Evolutionary conservation across 2,113 vertebrate genomes (phyloP).

Genomic region (Thamnophis sirtalis): DNA sequence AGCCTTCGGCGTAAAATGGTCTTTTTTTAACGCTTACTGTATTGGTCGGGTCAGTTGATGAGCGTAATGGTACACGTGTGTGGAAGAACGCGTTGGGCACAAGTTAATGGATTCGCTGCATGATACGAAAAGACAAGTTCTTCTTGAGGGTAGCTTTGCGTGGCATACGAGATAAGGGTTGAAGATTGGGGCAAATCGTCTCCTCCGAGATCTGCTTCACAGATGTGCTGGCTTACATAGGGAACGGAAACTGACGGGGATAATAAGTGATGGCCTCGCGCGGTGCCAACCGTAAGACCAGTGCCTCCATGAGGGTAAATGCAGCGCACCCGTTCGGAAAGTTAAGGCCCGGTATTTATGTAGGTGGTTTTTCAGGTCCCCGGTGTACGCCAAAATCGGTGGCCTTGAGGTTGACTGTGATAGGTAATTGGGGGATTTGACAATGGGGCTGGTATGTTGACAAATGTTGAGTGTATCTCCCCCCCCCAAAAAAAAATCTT

Average conservation of each 20-base stretch:
- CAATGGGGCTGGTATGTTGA: background rate
- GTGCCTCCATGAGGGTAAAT: background rate
- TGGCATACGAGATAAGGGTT: background rate
- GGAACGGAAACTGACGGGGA: background rate
- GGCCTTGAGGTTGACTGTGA: background rate
- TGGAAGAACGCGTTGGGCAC: background rate
- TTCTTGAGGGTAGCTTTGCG: background rate
- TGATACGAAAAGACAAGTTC: background rate
- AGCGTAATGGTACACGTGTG: background rate
- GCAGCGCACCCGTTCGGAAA: background rate
- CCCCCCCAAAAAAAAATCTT: too few relatives aligned
- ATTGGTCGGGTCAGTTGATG: background rate
- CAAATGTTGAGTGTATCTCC: background rate
- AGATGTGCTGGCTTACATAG: background rate
- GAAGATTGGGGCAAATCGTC: background rate
- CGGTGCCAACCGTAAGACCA: too few relatives aligned
- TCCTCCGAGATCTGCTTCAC: background rate
- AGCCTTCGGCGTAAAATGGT: background rate
- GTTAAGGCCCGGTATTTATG: background rate
- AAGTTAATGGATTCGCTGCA: background rate
- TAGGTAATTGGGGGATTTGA: background rate
- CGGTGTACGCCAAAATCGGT: background rate
- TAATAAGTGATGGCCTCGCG: background rate
- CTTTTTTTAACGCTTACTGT: background rate
- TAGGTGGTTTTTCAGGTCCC: background rate